Evolutionary conservation across 2,888 invertebrate species (phyloP).

Genomic region (Caenorhabditis uteleia): DNA sequence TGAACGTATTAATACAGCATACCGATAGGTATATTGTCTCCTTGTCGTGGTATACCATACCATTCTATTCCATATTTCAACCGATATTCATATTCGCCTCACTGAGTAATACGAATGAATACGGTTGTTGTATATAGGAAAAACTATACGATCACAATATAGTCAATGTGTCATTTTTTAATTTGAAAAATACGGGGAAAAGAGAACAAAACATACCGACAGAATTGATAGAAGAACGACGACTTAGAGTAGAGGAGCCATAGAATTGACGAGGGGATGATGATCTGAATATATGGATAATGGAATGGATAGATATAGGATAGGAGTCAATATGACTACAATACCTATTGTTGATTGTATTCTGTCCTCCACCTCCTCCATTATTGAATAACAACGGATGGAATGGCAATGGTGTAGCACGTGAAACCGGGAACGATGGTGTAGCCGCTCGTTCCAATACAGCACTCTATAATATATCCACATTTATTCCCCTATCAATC

Average conservation of each 20-base stretch:
- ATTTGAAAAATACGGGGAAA: neutral
- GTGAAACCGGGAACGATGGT: slow-evolving; percentile 88
- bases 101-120: neutral
- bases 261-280: slow-evolving; percentile 72
- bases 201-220: slow-evolving; percentile 56
- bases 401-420: slow-evolving; percentile 67
- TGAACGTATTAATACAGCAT: no score
- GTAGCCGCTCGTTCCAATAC: slow-evolving; percentile 78
- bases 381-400: slow-evolving; percentile 66
- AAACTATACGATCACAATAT: no score
- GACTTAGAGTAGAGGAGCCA: slow-evolving; percentile 74
- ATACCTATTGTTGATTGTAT: slow-evolving; percentile 34
- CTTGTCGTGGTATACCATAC: no score
- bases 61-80: no score
- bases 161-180: no score
- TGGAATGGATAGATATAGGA: neutral
- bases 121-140: neutral
- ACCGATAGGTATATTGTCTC: no score
- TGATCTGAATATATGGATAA: slow-evolving; percentile 40
- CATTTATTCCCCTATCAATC: neutral
- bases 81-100: no score
- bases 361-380: slow-evolving; percentile 13
- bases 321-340: slow-evolving; percentile 2
- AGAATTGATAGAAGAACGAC: slow-evolving; percentile 77
- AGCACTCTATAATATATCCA: slow-evolving; percentile 41